Evolutionary conservation across 2,888 invertebrate genomes (phyloP).

Genomic region (Lycia hirtaria): DNA sequence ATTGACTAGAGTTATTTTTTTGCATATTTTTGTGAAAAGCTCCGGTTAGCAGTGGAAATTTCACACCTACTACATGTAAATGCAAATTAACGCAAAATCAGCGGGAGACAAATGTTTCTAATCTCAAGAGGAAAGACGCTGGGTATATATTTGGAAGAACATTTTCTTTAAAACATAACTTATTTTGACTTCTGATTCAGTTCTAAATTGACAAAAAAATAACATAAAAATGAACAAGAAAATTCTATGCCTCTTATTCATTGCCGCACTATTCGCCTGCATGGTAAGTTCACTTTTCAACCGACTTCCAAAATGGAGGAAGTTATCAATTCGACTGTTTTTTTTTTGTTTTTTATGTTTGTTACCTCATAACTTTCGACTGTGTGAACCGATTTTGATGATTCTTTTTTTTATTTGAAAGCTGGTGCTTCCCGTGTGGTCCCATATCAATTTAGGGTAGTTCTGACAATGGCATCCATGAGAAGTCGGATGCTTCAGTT

Average conservation of each 20-base stretch:
- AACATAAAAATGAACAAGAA: conserved; percentile 5
- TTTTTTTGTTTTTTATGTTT: too few relatives aligned
- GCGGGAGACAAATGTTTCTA: background rate
- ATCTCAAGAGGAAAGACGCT: background rate
- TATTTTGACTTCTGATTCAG: background rate
- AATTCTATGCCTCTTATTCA: background rate
- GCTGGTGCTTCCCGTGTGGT: too few relatives aligned
- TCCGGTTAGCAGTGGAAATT: background rate
- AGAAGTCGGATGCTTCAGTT: too few relatives aligned
- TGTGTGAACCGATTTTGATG: too few relatives aligned
- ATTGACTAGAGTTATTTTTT: background rate
- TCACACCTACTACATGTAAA: background rate
- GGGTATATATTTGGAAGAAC: background rate
- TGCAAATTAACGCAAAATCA: background rate
- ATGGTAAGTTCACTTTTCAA: background rate
- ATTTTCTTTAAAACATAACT: background rate
- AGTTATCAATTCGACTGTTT: too few relatives aligned
- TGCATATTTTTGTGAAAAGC: background rate
- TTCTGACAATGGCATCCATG: too few relatives aligned
- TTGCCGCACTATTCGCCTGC: conserved; percentile 1
- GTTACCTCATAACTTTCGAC: too few relatives aligned
- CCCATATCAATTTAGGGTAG: too few relatives aligned
- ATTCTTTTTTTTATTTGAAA: too few relatives aligned
- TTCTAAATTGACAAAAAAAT: background rate
- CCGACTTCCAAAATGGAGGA: too few relatives aligned